These are phyloP conservation scores for Amorpha juglandis DNA, from an alignment of 2,888 invertebrate species.

Conservation along the genomic window DNA sequence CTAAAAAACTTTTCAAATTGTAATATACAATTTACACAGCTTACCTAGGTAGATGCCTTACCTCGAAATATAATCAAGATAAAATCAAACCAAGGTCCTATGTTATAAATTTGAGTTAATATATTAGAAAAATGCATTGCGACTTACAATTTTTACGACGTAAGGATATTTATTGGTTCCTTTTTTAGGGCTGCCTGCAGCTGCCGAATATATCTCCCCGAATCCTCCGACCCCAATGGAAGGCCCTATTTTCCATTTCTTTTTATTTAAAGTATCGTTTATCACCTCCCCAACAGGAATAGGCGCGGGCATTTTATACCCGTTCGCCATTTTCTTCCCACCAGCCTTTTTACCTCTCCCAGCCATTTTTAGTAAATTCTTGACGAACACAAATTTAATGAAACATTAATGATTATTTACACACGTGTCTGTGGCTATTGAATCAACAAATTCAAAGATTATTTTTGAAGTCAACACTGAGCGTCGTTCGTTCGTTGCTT, in stretches of 20 bases:
- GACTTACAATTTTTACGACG: conserved; percentile 92
- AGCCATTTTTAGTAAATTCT: not conserved
- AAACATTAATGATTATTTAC: conserved; percentile 14
- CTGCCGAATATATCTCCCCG: conserved; percentile 95
- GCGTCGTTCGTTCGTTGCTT: not conserved
- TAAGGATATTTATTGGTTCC: conserved; percentile 84
- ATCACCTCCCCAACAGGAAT: conserved; percentile 91
- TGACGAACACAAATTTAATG: not conserved
- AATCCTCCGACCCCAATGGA: conserved; percentile 97
- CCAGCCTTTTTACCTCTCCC: conserved; percentile 63
- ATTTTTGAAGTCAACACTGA: conserved; percentile 4
- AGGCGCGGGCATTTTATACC: conserved; percentile 87
- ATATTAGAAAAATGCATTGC: conserved; percentile 12
- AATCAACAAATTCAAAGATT: not conserved
- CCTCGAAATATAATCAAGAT: not conserved
- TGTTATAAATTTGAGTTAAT: not conserved
- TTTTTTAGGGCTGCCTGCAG: conserved; percentile 82
- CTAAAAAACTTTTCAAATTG: too few relatives aligned
- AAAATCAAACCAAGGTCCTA: not conserved
- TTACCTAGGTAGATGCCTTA: not conserved
- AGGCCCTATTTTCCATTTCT: conserved; percentile 93
- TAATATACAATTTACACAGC: not conserved
- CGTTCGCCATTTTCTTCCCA: conserved; percentile 72
- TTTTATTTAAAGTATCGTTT: conserved; percentile 88
- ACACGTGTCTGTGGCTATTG: not conserved